Percentiles rank a stretch among this genome's conserved stretches.
These are phyloP conservation scores for Ancistrus triradiatus DNA, from an alignment of 2,113 vertebrate genomes.

Conservation along the genomic window DNA sequence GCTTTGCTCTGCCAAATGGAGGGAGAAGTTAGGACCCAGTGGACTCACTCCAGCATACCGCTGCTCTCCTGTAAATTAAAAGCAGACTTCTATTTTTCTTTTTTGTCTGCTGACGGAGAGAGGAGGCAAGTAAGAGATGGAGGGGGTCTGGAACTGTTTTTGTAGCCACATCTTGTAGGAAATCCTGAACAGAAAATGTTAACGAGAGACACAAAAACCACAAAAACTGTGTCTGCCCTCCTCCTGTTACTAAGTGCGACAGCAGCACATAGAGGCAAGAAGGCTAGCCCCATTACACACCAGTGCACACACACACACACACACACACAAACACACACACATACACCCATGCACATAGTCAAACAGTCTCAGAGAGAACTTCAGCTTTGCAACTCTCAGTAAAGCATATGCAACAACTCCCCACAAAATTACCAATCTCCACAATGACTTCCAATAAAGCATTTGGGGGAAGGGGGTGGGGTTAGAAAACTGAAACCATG, in stretches of 20 bases:
- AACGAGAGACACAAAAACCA: constrained; percentile 66
- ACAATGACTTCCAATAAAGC: constrained; percentile 40
- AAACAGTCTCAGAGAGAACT: constrained; percentile 13
- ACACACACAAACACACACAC: constrained; percentile 26
- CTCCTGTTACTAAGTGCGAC: constrained; percentile 39
- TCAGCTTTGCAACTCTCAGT: background rate
- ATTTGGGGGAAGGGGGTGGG: constrained; percentile 9
- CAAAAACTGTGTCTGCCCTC: constrained; percentile 51
- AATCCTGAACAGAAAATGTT: constrained; percentile 73
- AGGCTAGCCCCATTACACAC: constrained; percentile 29
- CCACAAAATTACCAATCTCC: constrained; percentile 31
- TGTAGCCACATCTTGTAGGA: constrained; percentile 64
- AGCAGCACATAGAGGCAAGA: constrained; percentile 39
- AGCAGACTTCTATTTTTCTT: constrained; percentile 59
- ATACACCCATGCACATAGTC: constrained; percentile 48
- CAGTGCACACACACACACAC: constrained; percentile 18
- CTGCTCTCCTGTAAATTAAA: constrained; percentile 65
- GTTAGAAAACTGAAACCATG: constrained; percentile 46
- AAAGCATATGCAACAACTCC: background rate
- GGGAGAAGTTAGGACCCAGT: constrained; percentile 66
- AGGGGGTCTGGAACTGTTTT: constrained; percentile 62
- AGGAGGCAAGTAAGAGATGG: constrained; percentile 28
- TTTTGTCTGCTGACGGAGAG: constrained; percentile 44
- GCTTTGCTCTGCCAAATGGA: constrained; percentile 32
- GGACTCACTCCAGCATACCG: constrained; percentile 50